Evolutionary conservation across 2,113 vertebrate species (phyloP), one percentile per base, ranked within the genome.

Genomic region (Heterotilapia buettikoferi): DNA sequence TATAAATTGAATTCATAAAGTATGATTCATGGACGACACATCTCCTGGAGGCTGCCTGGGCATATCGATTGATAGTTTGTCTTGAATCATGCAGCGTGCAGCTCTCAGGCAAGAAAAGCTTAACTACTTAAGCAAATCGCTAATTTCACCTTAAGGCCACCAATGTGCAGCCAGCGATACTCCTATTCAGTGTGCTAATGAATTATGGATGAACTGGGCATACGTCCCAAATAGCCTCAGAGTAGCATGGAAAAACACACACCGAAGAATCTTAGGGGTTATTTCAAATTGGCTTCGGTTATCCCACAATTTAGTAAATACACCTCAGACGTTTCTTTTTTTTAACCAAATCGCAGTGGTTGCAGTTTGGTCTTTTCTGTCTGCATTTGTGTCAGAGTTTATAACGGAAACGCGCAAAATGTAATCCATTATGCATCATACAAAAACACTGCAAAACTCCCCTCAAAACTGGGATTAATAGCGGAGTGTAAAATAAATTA

Each of bases 1-100:
- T 99, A 99, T 98, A 99, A 99, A 99, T 99, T 99, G 99, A 99
- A 99, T 99, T 99, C 98, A 99, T 99, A 99, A 99, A 99, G 98
- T 99, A 98, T 99, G 99, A 99, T 99, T 99, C 99, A 99, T 99
- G 97, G 98, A 97, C 97, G 98, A 98, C 97, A 98, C 98, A 97
- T 97, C 98, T 98, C 98, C 98, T 98, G 97, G 96, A 98, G 98
- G 98, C 98, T 98, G 98, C 97, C 97, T 94, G 96, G 96, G 97
- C 97, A 98, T 98, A 99, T 99, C 98, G 98, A 99, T 99, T 98
- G 98, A 98, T 99, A 98, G 98, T 99, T 98, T 98, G 98, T 99
- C 98, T 99, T 97, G 98, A 99, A 98, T 98, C 98, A 97, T 97
- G 97, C 97, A 97, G 97, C 98, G 97, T 98, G 98, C 97, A 98